phyloP scores from a whole-genome alignment of 2,888 invertebrate species.

The Erynnis tages region DNA sequence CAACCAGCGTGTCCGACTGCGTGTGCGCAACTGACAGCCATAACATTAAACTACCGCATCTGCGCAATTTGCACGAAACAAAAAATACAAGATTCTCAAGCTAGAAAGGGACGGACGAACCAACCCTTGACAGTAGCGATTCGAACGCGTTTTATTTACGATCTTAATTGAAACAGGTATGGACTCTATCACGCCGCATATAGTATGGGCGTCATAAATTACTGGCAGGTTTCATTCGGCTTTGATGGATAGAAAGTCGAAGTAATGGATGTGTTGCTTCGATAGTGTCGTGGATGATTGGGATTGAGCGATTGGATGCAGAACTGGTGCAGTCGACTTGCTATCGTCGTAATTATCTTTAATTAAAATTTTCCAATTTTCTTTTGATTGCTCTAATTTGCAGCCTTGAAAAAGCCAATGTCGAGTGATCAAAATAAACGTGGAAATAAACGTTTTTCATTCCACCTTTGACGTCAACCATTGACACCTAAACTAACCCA shows the following conservation, averaged over 20 bases:
- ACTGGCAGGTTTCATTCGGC: slow-evolving; percentile 24
- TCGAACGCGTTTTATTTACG: slow-evolving; percentile 46
- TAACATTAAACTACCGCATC: slow-evolving; percentile 51
- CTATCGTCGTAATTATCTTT: no score
- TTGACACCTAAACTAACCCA: no score
- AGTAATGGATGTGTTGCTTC: slow-evolving; percentile 34
- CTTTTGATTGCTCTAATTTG: no score
- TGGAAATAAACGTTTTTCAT: no score
- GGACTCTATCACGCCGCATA: slow-evolving; percentile 45
- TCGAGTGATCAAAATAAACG: no score
- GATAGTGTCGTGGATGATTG: no score
- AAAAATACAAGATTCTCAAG: slow-evolving; percentile 35
- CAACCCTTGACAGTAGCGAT: slow-evolving; percentile 52
- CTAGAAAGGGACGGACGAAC: slow-evolving; percentile 44
- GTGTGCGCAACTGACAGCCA: slow-evolving; percentile 70
- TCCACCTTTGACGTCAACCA: no score
- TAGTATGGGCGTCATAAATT: slow-evolving; percentile 35
- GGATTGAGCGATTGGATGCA: no score
- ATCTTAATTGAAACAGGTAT: slow-evolving; percentile 52
- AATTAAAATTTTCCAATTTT: no score
- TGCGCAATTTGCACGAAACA: slow-evolving; percentile 47
- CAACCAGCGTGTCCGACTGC: slow-evolving; percentile 60
- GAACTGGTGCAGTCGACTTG: no score
- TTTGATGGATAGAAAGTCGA: slow-evolving; percentile 26
- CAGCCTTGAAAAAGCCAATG: no score